Base-by-base conservation (phyloP, 2,888 invertebrate genomes). In the Lycocerus yunnanus region DNA sequence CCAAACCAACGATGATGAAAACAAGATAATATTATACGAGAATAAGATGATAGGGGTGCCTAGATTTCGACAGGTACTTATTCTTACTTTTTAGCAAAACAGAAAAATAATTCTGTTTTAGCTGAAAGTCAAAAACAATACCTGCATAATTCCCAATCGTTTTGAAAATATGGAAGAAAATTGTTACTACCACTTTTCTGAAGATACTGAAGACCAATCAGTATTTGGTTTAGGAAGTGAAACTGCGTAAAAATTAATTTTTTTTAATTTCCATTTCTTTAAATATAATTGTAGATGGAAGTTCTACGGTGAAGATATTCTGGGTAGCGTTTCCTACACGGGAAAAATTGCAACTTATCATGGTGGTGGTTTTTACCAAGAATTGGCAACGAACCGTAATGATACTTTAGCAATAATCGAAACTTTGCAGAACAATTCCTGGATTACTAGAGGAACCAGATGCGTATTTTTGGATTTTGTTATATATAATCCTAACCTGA, bases 401-500 rank as follows among this genome's bases (percentile, higher is more conserved):
- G 78, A 84, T 27, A 90, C 91, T 13, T 58, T 79, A 11, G 80
- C 81, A 1, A 87, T 88, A 4, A 84, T 93, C 1, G 74, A 84
- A 8, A 80, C 88, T 2, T 85, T 94, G 11, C 89, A 89, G 81
- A 79, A 88, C 0, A 86, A 88, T 66, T 84, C 90, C 9, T 95
- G 94, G 94, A 88, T 95, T 63, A 89, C 90, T 71, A 86, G 92
- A 59, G 92, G 91, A 0, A 93, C 94, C 0, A 86, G 95, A 78
- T 90, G 90, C 0, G 86, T 94, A 16, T 90, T 94, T 77, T 81
- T 94, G 1, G 94, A 94, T 84, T 94, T 94, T 81, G 90, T 91
- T 10, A 87, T 93, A 21, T 94, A 92, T 85, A 94, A 95, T 84
- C 90, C 90, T 0, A 94, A 95, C 84, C 88, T 92, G 70, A 93